Evolutionary conservation across 2,888 invertebrate genomes (phyloP), one percentile per base, ranked within the genome.

Genomic region (Trichogramma evanescens): DNA sequence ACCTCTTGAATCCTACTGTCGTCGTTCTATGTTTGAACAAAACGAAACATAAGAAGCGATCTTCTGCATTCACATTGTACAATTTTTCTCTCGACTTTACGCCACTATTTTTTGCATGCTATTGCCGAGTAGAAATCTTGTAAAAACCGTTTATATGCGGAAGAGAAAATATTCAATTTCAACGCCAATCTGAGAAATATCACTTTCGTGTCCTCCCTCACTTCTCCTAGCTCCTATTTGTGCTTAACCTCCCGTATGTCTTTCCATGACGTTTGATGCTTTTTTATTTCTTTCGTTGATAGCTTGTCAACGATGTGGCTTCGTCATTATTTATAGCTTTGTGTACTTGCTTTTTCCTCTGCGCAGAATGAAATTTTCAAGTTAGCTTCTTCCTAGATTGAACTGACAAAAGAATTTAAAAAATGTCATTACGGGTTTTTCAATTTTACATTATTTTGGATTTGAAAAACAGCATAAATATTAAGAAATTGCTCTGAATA

Each of bases 151-250:
- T 26, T 26, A 26, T 26, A 26, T 26, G 26, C 3, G 26, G 26
- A 42, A 49, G 53, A 57, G 46, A 46, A 49, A 60, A 52, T 60
- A 57, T 61, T 54, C 53, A 56, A 59, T 62, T 45, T 46, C 50
- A 46, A 44, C 48, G 54, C 42, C 59, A 51, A 59, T 59, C 51
- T 10, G n/a, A 26, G 26, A 55, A 52, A 62, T 61, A 57, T 54
- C 45, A 39, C 43, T 44, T 13, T 6, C 26, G 26, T 3, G 26
- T 26, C 26, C 26, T 26, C 26, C 26, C 26, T 26, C 26, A 26
- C 26, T 26, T 26, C 26, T 26, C 3, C 26, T 26, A 8, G 10
- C 46, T 5, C 5, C 10, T 46, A 46, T 5, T 3, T 9, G 1
- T 9, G 46, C n/a, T 7, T 46, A 10, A 10, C 5, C 3, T 10